Percentiles rank a stretch among this genome's conserved stretches.
Evolutionary conservation across 1,140 invertebrate species (phyloP).

Genomic region (Meloidogyne hapla): DNA sequence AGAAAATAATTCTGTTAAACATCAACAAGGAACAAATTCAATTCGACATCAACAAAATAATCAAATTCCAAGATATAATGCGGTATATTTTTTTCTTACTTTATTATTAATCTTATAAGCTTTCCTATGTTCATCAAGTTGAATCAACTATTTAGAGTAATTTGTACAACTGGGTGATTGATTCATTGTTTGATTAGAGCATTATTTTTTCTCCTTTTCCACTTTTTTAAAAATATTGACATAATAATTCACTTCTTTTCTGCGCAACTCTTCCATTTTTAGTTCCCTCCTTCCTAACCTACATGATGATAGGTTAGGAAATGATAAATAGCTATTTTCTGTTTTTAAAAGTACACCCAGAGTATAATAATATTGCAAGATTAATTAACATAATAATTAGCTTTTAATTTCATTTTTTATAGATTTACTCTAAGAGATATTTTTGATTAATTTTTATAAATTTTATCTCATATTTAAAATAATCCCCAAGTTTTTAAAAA

Average conservation of each 20-base stretch:
- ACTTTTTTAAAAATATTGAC: not conserved
- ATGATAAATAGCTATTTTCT: not conserved
- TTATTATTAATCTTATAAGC: not conserved
- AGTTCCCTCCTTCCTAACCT: not conserved
- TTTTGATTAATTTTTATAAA: slow-evolving; percentile 1
- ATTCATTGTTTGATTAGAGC: not conserved
- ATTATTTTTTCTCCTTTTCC: not conserved
- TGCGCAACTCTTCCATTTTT: not conserved
- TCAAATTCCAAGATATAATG: slow-evolving; percentile 22
- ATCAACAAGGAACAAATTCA: not conserved
- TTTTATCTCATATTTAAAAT: not conserved
- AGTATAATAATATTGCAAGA: not conserved
- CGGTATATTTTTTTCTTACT: not conserved
- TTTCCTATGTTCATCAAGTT: not conserved
- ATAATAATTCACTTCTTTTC: not conserved
- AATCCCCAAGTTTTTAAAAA: not conserved
- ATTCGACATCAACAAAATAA: not conserved
- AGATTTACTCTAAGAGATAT: not conserved
- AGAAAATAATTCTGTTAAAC: not conserved
- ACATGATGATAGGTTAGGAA: too few species aligned
- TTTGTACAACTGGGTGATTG: too few species aligned
- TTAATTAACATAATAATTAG: not conserved
- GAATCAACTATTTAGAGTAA: too few species aligned
- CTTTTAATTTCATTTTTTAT: not conserved
- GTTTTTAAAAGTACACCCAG: not conserved